Base-by-base conservation (phyloP, 2,888 invertebrate genomes). In the Drosophila parthenogenetica region DNA sequence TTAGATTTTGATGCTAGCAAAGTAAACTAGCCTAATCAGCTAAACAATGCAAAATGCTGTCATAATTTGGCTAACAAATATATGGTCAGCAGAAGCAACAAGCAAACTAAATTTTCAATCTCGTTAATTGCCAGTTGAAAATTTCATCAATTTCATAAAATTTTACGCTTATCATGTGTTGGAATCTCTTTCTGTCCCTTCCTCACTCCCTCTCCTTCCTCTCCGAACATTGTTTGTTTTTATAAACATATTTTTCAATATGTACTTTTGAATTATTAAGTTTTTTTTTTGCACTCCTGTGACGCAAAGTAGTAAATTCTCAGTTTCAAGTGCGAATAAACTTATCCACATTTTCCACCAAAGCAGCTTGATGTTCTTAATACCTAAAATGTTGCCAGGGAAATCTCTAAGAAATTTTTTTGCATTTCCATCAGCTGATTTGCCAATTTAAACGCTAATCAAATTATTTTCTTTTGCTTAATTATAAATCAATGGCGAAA, bases 251-350 rank as follows among this genome's bases (percentile, higher is more conserved):
- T 81, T 71, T 58, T 69, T 70, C 74, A 71, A 66, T 65, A 76
- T 64, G 74, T 79, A 72, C 66, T 77, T 79, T 74, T 79, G 77
- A 87, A 75, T 84, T 81, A 84, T 81, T 77, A 66, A 69, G 72
- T 87, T 81, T 72, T 65, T 69, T 25, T 29, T 29, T 29, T 29
- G 69, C 68, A 65, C 64, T 55, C 61, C 62, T 62, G 87, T 87
- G 84, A 85, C 87, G 84, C 84, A 85, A 74, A 76, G 69, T 86
- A 86, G 75, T 87, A 84, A 86, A 84, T 84, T 85, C 54, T 35
- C 54, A 19, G 19, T 13, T 29, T 48, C 63, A 64, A 79, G 79
- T 81, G 87, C 70, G 87, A 85, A 81, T 57, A 63, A 84, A 60
- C 57, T 61, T 51, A 77, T 73, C 64, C 87, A 86, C 65, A 77